These are phyloP conservation scores for roundworm (Caenorhabditis elegans) DNA, from an alignment of 1,140 invertebrate genomes.

Conservation along the genomic window DNA sequence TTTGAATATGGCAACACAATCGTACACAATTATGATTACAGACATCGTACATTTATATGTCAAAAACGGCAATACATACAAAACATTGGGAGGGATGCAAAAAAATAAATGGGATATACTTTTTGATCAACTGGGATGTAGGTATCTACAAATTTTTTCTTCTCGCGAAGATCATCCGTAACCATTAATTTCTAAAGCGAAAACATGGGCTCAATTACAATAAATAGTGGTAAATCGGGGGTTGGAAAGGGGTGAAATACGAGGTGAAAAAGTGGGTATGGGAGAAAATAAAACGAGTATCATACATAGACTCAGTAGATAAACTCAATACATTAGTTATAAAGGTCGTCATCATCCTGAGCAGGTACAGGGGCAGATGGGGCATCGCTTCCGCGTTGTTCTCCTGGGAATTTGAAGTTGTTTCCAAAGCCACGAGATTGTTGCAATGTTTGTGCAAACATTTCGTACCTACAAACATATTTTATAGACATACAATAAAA, in stretches of 20 bases:
- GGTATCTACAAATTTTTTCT: background rate
- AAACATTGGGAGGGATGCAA: background rate
- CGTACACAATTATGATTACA: background rate
- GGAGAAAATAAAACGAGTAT: slow-evolving; percentile 8
- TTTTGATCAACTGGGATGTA: background rate
- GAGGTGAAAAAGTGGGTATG: background rate
- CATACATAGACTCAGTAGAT: background rate
- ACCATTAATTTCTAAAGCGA: slow-evolving; percentile 20
- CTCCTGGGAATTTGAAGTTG: slow-evolving; percentile 47
- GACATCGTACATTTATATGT: background rate
- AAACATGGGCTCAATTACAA: background rate
- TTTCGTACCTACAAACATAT: slow-evolving; percentile 43
- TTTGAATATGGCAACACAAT: background rate
- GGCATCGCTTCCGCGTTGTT: background rate
- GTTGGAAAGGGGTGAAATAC: background rate
- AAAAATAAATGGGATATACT: background rate
- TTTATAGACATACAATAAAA: background rate
- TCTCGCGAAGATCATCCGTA: background rate
- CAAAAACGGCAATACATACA: background rate
- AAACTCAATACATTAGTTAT: background rate
- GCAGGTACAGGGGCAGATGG: background rate
- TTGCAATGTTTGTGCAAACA: slow-evolving; percentile 42
- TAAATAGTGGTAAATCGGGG: background rate
- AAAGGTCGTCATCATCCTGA: slow-evolving; percentile 37
- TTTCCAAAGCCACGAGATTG: slow-evolving; percentile 48